A percentile compares a stretch with the other conserved stretches of the same genome.
These are phyloP conservation scores for Teleopsis dalmanni DNA, from an alignment of 1,140 invertebrate genomes.

Conservation along the genomic window DNA sequence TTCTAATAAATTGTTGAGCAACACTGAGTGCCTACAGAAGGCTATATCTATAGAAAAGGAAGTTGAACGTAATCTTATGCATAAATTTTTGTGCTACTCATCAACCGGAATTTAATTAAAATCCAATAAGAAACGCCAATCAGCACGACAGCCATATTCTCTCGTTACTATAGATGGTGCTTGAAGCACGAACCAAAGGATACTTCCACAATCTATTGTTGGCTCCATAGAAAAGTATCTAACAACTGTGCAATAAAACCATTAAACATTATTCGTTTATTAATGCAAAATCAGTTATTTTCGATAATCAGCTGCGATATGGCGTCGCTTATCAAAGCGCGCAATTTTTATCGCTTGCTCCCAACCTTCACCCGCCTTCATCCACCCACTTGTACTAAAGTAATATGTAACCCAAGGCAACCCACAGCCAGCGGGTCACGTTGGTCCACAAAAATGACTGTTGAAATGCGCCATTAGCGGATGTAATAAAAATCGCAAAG, in stretches of 20 bases:
- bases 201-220: too few relatives aligned
- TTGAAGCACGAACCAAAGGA: not conserved
- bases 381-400: too few relatives aligned
- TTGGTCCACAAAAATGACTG: conserved; percentile 2
- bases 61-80: too few relatives aligned
- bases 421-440: too few relatives aligned
- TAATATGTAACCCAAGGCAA: too few relatives aligned
- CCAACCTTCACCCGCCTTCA: too few relatives aligned
- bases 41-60: too few relatives aligned
- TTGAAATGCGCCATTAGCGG: conserved; percentile 4
- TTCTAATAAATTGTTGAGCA: not conserved
- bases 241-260: too few relatives aligned
- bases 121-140: conserved; percentile 8
- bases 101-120: conserved; percentile 6
- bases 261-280: not conserved
- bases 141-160: not conserved
- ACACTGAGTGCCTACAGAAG: conserved; percentile 3
- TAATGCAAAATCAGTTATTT: not conserved
- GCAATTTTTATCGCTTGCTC: not conserved
- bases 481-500: conserved; percentile 5
- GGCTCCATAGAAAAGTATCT: not conserved
- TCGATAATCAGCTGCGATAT: not conserved
- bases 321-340: not conserved
- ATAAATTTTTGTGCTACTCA: too few relatives aligned
- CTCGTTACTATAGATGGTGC: not conserved